Evolutionary conservation across 2,113 vertebrate species (phyloP), one percentile per base, ranked within the genome.

Genomic region (Progne subis): DNA sequence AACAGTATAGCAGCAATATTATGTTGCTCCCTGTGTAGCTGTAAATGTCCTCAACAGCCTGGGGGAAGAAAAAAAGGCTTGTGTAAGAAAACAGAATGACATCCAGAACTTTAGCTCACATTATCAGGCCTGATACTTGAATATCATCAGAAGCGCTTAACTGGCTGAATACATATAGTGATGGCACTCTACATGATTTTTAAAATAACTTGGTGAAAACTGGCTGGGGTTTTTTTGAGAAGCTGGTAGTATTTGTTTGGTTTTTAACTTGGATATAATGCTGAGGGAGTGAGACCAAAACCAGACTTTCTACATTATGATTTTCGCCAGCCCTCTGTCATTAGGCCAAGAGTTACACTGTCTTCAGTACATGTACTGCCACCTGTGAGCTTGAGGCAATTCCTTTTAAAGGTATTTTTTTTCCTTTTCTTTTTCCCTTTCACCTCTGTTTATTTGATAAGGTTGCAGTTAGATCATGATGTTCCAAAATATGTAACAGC

Each of bases 401-500:
- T 87, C 52, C 13, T 56, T 82, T 83, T 29, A 69, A 92, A 80
- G 9, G 37, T 6, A 5, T 44, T 72, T 78, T 78, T 79, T 14
- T 79, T 57, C 28, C 19, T 18, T n/a, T 63, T 43, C 20, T 31
- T 20, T 61, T 39, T 29, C 6, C 4, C 5, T 69, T 37, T 16
- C 18, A 21, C 16, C 39, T 70, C 47, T 94, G 31, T 52, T 86
- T 91, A 56, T 41, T 34, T 63, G 71, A 68, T 88, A 91, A 86
- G 56, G 25, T 64, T 83, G 56, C 31, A 79, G 71, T 86, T 94
- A 64, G 68, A 86, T 60, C 69, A 70, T 70, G 67, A 60, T 87
- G 80, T 77, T 93, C 60, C 49, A 92, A 84, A 94, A 77, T 37
- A 88, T 29, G 37, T 57, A 91, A 71, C 81, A 93, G 49, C 83